phyloP scores from a whole-genome alignment of 2,113 vertebrate species.

The Athene noctua region DNA sequence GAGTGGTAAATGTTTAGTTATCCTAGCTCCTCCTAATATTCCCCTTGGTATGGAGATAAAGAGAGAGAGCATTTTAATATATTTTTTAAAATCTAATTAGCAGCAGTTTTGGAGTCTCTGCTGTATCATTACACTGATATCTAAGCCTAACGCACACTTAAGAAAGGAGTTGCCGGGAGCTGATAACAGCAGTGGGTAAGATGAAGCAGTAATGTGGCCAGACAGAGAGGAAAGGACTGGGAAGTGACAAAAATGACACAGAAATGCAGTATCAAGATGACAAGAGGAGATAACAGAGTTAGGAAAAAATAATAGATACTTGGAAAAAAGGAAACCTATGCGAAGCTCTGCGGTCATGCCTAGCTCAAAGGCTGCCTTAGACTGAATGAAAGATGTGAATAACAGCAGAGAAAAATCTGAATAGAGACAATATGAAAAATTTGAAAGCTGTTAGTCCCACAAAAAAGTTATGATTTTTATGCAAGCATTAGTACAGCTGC shows the following conservation, averaged over 20 bases:
- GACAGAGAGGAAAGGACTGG: not conserved
- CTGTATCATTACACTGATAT: not conserved
- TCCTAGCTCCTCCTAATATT: not conserved
- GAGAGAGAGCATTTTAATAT: not conserved
- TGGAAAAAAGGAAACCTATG: not conserved
- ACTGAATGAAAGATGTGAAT: not conserved
- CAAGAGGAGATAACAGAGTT: not conserved
- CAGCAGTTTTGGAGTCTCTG: not conserved
- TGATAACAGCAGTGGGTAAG: not conserved
- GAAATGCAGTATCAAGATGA: not conserved
- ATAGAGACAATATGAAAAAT: not conserved
- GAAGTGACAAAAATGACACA: not conserved
- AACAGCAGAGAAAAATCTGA: not conserved
- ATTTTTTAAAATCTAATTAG: constrained; percentile 22
- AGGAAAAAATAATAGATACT: not conserved
- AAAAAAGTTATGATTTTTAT: not conserved
- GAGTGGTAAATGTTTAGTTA: not conserved
- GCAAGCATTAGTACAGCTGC: not conserved
- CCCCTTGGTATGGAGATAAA: not conserved
- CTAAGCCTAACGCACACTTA: not conserved
- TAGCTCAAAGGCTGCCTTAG: not conserved
- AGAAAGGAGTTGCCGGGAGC: not conserved
- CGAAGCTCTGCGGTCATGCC: not conserved
- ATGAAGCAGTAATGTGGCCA: not conserved
- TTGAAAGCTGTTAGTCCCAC: not conserved